Evolutionary conservation across 2,113 vertebrate species (phyloP).

Genomic region (Haemorhous mexicanus): DNA sequence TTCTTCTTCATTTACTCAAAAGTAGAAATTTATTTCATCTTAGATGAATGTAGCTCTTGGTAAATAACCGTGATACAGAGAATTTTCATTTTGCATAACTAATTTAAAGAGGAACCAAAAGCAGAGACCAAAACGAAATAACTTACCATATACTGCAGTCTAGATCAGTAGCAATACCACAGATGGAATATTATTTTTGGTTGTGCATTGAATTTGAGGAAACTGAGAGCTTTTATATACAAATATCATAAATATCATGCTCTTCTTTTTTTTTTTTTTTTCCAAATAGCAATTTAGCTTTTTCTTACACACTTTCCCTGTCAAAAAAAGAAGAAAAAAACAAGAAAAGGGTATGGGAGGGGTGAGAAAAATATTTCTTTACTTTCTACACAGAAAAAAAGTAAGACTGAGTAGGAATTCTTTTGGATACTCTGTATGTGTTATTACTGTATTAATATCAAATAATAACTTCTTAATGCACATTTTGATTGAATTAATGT

Average conservation of each 20-base stretch:
- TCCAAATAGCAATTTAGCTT: background rate
- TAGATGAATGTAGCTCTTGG: background rate
- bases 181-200: background rate
- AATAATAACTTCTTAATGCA: background rate
- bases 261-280: background rate
- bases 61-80: background rate
- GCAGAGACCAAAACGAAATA: background rate
- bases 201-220: background rate
- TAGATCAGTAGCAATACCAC: background rate
- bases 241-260: background rate
- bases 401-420: background rate
- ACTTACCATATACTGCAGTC: background rate
- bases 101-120: background rate
- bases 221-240: background rate
- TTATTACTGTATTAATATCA: background rate
- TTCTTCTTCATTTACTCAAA: background rate
- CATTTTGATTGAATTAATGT: background rate
- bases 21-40: background rate
- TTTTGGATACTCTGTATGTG: background rate
- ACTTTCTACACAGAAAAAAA: background rate
- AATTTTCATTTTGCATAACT: background rate
- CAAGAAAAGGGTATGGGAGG: rapidly evolving
- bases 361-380: background rate
- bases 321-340: background rate
- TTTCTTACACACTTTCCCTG: rapidly evolving